Evolutionary conservation across 2,797 vertebrate species (phyloP), one percentile per base, ranked within the genome.

Genomic region (Mormyrus proboscirostris): DNA sequence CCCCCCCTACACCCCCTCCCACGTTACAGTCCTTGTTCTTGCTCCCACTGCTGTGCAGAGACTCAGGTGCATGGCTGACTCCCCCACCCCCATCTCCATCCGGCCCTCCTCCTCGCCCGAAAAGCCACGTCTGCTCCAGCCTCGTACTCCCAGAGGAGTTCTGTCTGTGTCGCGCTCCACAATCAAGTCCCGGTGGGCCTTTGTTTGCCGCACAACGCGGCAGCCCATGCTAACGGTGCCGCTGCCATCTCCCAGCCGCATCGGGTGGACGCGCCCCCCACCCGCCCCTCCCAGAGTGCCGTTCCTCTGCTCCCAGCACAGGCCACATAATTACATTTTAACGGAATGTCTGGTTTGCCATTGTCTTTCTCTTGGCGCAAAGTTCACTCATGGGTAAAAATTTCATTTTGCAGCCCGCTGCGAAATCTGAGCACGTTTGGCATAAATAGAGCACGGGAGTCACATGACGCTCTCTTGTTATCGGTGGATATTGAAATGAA

Each of bases 341-440:
- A 89, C 86, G 38, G 62, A 87, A 62, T 90, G 88, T 49, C 82
- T 76, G 79, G 44, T 88, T 25, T n/a, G 44, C 87, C 62, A 49
- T 73, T 47, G 79, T 88, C 76, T 90, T 73, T 88, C 50, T 88
- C 41, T 62, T 33, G 88, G 16, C 25, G n/a, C 29, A 41, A 88
- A 69, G 38, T 86, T 76, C 87, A 69, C 47, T 90, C 87, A 86
- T 86, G 83, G 79, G 59, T 88, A 88, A 76, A 90, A 90, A 53
- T 25, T 55, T 83, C 47, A 90, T 90, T 90, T 86, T 50, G 87
- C 16, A 10, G 10, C 82, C 57, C 82, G 16, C 41, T 84, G 87
- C 49, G 5, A 55, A 82, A 51, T 38, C 85, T n/a, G 44, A 62
- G 38, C 44, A 22, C n/a, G 49, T 33, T 22, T 2, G 1, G 22